A percentile compares a stretch with the other conserved stretches of the same genome.
Evolutionary conservation across 1,140 invertebrate species (phyloP).

Genomic region (Bathynomus jamesi): DNA sequence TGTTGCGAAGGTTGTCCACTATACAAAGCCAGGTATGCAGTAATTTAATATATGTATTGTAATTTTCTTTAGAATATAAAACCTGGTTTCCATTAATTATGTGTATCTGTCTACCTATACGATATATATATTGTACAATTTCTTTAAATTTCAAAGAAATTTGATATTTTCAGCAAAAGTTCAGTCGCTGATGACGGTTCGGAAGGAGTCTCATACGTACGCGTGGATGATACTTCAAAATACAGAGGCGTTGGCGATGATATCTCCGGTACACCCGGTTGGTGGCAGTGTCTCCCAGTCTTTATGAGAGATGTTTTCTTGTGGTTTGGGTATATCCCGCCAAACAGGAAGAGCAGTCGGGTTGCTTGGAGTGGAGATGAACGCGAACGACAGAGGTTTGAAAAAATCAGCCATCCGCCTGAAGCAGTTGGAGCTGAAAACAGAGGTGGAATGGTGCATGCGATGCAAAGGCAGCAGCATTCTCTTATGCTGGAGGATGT

Average conservation of each 20-base stretch:
- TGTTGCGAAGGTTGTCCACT: conserved; percentile 70
- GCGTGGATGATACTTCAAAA: conserved; percentile 25
- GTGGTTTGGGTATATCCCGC: conserved; percentile 10
- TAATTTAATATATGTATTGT: no score
- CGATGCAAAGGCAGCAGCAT: conserved; percentile 18
- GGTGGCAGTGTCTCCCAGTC: conserved; percentile 31
- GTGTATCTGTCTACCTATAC: background rate
- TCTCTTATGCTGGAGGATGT: conserved; percentile 18
- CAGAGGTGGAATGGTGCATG: conserved; percentile 10
- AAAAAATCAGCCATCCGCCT: conserved; percentile 61
- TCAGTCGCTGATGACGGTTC: conserved; percentile 24
- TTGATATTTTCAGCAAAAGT: background rate
- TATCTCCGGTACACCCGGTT: conserved; percentile 3
- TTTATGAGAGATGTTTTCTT: conserved; percentile 15
- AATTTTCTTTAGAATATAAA: no score
- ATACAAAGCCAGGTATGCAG: conserved; percentile 49
- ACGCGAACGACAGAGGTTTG: conserved; percentile 52
- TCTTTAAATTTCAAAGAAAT: background rate
- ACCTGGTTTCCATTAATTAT: background rate
- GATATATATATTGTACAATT: background rate
- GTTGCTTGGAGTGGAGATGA: conserved; percentile 66
- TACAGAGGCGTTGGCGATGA: conserved; percentile 18
- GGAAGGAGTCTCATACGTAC: conserved; percentile 34
- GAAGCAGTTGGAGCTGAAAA: conserved; percentile 36
- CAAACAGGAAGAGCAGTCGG: conserved; percentile 23